Evolutionary conservation across 2,888 invertebrate species (phyloP).

Genomic region (Callinectes sapidus): DNA sequence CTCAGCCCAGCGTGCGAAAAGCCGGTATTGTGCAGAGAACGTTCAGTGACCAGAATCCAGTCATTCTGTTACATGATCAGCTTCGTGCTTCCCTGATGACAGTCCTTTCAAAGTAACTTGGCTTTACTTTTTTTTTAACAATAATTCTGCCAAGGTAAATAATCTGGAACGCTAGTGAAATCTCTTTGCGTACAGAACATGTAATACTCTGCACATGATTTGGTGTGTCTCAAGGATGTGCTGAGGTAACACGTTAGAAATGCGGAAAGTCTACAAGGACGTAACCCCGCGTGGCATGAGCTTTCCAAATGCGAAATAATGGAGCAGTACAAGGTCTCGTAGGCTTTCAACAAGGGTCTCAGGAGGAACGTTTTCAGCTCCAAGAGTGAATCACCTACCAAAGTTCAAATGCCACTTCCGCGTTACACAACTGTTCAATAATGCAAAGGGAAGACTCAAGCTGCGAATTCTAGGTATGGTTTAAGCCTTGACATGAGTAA

Average conservation of each 20-base stretch:
- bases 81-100: neutral
- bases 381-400: neutral
- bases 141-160: neutral
- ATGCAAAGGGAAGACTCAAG: neutral
- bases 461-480: neutral
- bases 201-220: neutral
- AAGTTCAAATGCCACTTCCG: constrained; percentile 7
- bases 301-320: constrained; percentile 8
- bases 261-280: neutral
- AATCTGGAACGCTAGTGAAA: neutral
- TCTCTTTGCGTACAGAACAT: neutral
- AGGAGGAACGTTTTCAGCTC: neutral
- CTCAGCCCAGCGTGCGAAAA: neutral
- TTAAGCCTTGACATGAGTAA: neutral
- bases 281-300: neutral
- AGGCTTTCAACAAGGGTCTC: neutral
- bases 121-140: neutral
- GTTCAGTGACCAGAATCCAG: neutral
- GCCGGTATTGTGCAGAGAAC: neutral
- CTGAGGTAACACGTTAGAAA: neutral
- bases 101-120: neutral
- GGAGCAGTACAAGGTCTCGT: neutral
- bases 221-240: neutral
- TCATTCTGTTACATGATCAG: neutral
- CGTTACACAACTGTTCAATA: neutral